Conservation (phyloP, 2,888 invertebrate genomes). For the Sinohyriopsis cumingii region DNA sequence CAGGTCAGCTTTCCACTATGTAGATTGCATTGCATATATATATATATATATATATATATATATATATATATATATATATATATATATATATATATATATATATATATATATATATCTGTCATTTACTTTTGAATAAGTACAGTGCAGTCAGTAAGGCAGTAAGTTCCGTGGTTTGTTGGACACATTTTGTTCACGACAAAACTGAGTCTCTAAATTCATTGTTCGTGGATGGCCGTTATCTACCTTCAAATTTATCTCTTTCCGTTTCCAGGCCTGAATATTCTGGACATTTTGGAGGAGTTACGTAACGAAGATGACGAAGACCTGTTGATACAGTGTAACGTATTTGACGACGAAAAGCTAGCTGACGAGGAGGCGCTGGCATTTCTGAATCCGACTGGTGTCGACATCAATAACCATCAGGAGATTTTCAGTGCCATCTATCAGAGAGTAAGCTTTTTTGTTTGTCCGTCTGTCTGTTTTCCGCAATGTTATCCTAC, state of each 20-base stretch:
- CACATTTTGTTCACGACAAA: too few species aligned
- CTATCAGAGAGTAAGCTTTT: constrained; percentile 83
- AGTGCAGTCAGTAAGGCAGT: too few species aligned
- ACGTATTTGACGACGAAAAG: constrained; percentile 95
- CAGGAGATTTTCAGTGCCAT: constrained; percentile 95
- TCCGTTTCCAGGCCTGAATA: constrained; percentile 84
- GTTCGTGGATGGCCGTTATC: neutral
- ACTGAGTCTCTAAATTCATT: too few species aligned
- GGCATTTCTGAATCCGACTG: constrained; percentile 73
- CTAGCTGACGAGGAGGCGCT: constrained; percentile 94
- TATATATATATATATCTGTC: too few species aligned
- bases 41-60: too few species aligned
- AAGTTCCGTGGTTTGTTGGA: too few species aligned
- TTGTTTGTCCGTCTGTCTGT: constrained; percentile 8
- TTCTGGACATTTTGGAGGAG: constrained; percentile 81
- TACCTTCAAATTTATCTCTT: neutral
- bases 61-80: too few species aligned
- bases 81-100: too few species aligned
- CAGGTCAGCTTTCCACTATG: too few species aligned
- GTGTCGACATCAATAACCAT: constrained; percentile 91
- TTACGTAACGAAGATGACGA: constrained; percentile 64
- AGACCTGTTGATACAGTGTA: constrained; percentile 82
- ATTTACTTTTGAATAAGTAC: too few species aligned
- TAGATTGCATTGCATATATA: too few species aligned
- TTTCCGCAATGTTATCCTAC: neutral